A percentile compares a stretch with the other conserved stretches of the same genome.
Evolutionary conservation across 2,113 vertebrate genomes (phyloP).

Genomic region (Poeciliopsis occidentalis): DNA sequence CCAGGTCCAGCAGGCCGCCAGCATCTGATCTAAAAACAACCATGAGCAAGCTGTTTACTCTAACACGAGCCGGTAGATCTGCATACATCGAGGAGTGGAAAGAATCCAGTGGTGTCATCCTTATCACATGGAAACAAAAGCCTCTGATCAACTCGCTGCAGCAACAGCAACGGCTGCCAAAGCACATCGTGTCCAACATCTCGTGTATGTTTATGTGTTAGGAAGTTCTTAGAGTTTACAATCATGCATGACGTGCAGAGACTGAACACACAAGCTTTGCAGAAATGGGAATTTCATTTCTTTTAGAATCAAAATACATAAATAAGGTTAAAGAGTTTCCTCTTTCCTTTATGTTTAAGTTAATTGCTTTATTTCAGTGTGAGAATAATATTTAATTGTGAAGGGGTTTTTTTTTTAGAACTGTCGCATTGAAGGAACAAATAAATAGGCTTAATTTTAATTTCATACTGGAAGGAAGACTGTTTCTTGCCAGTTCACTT

Average conservation of each 20-base stretch:
- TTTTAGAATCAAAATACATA: background rate
- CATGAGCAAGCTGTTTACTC: constrained; percentile 26
- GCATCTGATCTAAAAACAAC: constrained; percentile 26
- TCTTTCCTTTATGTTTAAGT: no score
- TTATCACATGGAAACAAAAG: constrained; percentile 46
- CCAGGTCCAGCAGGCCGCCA: background rate
- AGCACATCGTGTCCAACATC: background rate
- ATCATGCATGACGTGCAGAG: background rate
- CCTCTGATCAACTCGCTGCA: constrained; percentile 31
- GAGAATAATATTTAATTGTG: background rate
- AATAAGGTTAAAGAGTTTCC: background rate
- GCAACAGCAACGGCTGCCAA: constrained; percentile 23
- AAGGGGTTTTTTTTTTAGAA: background rate
- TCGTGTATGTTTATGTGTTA: background rate
- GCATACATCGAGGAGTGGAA: constrained; percentile 27
- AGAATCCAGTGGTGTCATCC: constrained; percentile 34
- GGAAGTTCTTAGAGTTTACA: background rate
- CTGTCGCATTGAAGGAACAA: background rate
- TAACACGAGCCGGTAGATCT: background rate
- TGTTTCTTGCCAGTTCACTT: background rate
- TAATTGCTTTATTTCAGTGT: no score
- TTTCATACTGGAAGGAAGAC: background rate
- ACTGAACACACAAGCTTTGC: background rate
- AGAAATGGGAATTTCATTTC: background rate
- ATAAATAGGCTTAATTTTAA: background rate